A percentile compares a stretch with the other conserved stretches of the same genome.
phyloP scores from a whole-genome alignment of 2,797 vertebrate genomes.

The Pagetopsis macropterus region DNA sequence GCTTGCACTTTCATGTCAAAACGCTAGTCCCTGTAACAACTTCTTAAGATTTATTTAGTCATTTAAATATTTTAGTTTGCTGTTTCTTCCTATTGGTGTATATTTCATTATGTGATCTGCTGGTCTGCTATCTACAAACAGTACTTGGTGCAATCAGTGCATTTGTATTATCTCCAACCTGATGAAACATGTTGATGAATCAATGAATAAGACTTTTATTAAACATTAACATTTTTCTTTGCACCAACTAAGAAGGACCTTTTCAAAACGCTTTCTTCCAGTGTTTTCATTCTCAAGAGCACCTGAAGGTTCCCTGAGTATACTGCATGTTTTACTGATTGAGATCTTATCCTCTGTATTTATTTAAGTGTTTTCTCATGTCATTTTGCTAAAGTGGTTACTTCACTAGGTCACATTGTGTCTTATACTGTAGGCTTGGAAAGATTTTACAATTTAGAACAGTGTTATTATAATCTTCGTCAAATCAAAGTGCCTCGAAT shows the following conservation, averaged over 20 bases:
- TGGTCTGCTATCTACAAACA: background rate
- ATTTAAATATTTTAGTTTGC: background rate
- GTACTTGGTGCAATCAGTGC: background rate
- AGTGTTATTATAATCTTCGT: slow-evolving; percentile 26
- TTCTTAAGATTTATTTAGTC: background rate
- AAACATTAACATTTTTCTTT: background rate
- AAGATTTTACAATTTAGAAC: slow-evolving; percentile 21
- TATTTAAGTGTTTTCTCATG: slow-evolving; percentile 15
- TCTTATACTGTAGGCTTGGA: background rate
- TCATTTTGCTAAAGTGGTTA: slow-evolving; percentile 27
- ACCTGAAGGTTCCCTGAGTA: slow-evolving; percentile 9
- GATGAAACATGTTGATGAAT: background rate
- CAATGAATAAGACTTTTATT: too few relatives aligned
- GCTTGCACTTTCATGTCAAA: background rate
- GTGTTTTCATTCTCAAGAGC: slow-evolving; percentile 10
- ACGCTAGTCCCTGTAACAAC: background rate
- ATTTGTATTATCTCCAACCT: background rate
- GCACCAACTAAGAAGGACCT: background rate
- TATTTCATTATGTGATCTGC: background rate
- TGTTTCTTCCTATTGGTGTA: background rate
- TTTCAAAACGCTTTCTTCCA: background rate
- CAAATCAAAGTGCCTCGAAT: slow-evolving; percentile 31
- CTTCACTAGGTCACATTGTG: slow-evolving; percentile 25
- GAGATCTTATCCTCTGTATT: slow-evolving; percentile 12
- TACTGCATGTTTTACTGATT: slow-evolving; percentile 23